Evolutionary conservation across 2,113 vertebrate genomes (phyloP), one percentile per base, ranked within the genome.

Genomic region (Melanerpes aurifrons): DNA sequence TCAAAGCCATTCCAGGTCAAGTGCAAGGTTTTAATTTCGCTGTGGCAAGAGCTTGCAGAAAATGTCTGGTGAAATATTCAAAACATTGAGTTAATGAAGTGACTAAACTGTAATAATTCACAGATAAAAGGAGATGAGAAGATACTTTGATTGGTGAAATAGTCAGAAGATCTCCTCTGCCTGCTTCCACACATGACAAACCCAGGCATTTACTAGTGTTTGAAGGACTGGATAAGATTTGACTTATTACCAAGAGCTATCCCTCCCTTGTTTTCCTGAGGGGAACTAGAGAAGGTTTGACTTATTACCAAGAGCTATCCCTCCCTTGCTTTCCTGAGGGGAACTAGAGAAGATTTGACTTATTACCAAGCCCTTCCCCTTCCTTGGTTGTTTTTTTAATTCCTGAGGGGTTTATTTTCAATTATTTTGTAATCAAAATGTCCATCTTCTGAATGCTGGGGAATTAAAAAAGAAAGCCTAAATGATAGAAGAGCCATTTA

Each of bases 31-130:
- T 94, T 80, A 66, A 85, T 85, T 93, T 94, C 89, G 56, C 35
- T 64, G 61, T 22, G 68, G 37, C 5, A 89, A 85, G 87, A 73
- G 56, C 61, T 89, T 20, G 31, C 47, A 91, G 72, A 89, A 91
- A 89, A 77, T n/a, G 82, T 77, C 15, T 64, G 53, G 25, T 80
- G 77, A 91, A 86, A 77, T 90, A 89, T 90, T 94, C 43, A 91
- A 90, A 95, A 57, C 72, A 56, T 24, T 50, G 24, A 86, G 43
- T 70, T 89, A 91, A 91, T 82, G 59, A 94, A 89, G 59, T 82
- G 31, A 40, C 53, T 92, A 74, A 80, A 71, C 61, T 59, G 22
- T 37, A 21, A 68, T 82, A 10, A 5, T 77, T 95, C 61, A 73
- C 16, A 69, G 70, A 84, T 72, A 74, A 88, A 90, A 93, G 6